A percentile compares a stretch with the other conserved stretches of the same genome.
These are phyloP conservation scores for Ips typographus DNA, from an alignment of 1,140 invertebrate genomes.

Conservation along the genomic window DNA sequence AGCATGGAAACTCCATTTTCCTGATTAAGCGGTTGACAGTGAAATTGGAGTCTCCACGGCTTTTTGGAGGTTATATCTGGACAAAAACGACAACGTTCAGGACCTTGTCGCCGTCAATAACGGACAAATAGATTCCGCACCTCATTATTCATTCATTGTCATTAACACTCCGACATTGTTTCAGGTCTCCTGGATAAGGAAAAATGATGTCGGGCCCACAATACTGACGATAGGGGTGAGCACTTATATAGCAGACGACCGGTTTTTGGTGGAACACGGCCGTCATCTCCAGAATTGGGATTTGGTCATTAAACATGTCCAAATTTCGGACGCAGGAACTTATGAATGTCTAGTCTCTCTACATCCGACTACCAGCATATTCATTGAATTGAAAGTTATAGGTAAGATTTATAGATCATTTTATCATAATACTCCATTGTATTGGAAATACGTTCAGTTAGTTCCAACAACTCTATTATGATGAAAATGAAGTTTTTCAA, in stretches of 20 bases:
- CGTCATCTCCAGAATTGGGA: conserved; percentile 80
- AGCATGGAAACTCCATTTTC: too few relatives aligned
- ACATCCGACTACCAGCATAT: conserved; percentile 83
- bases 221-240: conserved; percentile 69
- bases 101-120: neutral
- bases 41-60: too few relatives aligned
- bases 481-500: too few relatives aligned
- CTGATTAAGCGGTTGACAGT: too few relatives aligned
- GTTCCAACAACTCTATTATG: too few relatives aligned
- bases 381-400: conserved; percentile 77
- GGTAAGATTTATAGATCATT: conserved; percentile 61
- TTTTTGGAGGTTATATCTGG: neutral
- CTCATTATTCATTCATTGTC: conserved; percentile 16
- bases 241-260: conserved; percentile 70
- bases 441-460: too few relatives aligned
- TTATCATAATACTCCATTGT: too few relatives aligned
- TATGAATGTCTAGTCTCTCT: conserved; percentile 90
- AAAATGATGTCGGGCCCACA: conserved; percentile 65
- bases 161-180: conserved; percentile 35
- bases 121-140: neutral
- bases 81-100: neutral
- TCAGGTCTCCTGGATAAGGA: conserved; percentile 69
- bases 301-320: conserved; percentile 80
- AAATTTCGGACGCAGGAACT: conserved; percentile 74
- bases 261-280: conserved; percentile 75